A percentile compares a stretch with the other conserved stretches of the same genome.
phyloP scores from a whole-genome alignment of 2,888 invertebrate genomes.

The Asteroscopus sphinx region DNA sequence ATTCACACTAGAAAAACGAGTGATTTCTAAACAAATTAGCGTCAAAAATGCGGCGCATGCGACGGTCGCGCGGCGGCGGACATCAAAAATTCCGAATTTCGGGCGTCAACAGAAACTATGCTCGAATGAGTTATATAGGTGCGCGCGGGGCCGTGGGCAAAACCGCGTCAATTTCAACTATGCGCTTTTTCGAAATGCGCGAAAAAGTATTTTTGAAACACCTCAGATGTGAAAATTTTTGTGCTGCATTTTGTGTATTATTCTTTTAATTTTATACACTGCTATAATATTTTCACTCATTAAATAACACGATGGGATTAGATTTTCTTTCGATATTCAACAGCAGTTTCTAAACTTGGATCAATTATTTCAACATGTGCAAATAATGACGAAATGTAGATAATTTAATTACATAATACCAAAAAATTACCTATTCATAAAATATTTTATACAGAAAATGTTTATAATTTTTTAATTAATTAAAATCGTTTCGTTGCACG shows the following conservation, averaged over 20 bases:
- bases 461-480: too few relatives aligned
- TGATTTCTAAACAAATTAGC: constrained; percentile 74
- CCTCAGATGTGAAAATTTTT: constrained; percentile 24
- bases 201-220: constrained; percentile 34
- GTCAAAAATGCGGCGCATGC: constrained; percentile 71
- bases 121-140: constrained; percentile 70
- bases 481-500: too few relatives aligned
- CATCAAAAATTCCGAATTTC: constrained; percentile 73
- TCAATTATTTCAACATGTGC: too few relatives aligned
- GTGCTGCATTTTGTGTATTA: background rate
- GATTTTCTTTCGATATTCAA: too few relatives aligned
- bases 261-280: background rate
- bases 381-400: too few relatives aligned
- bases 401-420: too few relatives aligned
- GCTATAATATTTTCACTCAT: too few relatives aligned
- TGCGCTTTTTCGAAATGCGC: constrained; percentile 47
- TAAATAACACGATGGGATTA: too few relatives aligned
- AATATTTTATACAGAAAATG: too few relatives aligned
- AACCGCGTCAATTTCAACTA: constrained; percentile 45
- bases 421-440: too few relatives aligned
- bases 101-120: constrained; percentile 69
- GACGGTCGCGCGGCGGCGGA: constrained; percentile 60
- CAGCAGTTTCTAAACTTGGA: too few relatives aligned
- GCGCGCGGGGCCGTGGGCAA: constrained; percentile 7
- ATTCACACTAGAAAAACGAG: constrained; percentile 56